These are phyloP conservation scores for Eurystomus gularis DNA, from an alignment of 2,113 vertebrate genomes.

Conservation along the genomic window DNA sequence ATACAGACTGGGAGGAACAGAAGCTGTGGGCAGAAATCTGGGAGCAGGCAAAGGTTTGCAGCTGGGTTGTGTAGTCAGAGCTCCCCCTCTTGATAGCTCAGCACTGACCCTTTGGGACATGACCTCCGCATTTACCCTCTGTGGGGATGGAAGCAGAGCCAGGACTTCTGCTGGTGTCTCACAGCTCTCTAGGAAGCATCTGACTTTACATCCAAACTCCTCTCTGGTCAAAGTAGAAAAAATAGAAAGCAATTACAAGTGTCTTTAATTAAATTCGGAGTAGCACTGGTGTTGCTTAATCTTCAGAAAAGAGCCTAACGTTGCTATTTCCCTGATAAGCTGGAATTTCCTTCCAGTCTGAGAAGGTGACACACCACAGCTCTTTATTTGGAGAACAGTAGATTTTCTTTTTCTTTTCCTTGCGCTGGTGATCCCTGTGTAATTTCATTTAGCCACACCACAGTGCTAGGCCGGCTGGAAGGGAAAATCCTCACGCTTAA, in stretches of 20 bases:
- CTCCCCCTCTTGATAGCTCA: conserved; percentile 44
- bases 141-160: neutral
- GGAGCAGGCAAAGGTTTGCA: neutral
- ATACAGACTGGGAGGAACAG: neutral
- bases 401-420: neutral
- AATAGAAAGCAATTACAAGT: neutral
- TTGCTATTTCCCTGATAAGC: neutral
- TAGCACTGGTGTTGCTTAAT: neutral
- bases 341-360: neutral
- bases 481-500: neutral
- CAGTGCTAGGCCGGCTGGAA: neutral
- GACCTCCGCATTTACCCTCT: neutral
- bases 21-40: neutral
- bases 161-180: neutral
- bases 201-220: neutral
- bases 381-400: neutral
- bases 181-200: neutral
- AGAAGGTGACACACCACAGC: neutral
- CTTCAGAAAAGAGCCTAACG: neutral
- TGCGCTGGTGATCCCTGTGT: neutral
- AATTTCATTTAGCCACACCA: neutral
- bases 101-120: rapidly evolving
- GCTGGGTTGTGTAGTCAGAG: neutral
- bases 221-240: neutral
- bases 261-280: neutral